Conservation (phyloP, 2,113 vertebrate species). For the Ceuthmochares aereus region DNA sequence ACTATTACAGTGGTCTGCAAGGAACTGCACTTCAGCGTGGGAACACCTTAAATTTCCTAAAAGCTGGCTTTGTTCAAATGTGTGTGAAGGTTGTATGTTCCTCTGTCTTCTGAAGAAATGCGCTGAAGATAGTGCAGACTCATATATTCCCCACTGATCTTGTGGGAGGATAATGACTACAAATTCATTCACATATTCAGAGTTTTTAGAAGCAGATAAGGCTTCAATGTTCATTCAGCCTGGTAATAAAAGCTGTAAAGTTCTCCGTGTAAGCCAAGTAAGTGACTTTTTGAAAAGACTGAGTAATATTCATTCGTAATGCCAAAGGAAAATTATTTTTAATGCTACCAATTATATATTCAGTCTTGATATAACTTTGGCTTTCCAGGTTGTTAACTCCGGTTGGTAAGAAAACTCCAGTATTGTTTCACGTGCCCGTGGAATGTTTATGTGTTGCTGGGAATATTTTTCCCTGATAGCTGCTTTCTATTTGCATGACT, state of each 20-base stretch:
- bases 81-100: neutral
- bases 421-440: neutral
- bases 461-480: neutral
- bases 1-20: neutral
- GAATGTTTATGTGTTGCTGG: neutral
- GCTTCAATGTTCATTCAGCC: neutral
- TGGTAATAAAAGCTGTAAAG: neutral
- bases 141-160: neutral
- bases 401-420: neutral
- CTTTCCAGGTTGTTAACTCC: neutral
- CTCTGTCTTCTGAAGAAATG: neutral
- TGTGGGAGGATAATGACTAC: neutral
- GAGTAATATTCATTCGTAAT: neutral
- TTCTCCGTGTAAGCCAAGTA: neutral
- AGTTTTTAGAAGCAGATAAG: neutral
- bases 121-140: neutral
- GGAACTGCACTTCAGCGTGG: neutral
- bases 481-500: neutral
- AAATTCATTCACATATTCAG: neutral
- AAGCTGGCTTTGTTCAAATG: neutral
- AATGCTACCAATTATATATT: neutral
- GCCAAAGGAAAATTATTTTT: neutral
- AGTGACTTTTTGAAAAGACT: neutral
- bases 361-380: neutral
- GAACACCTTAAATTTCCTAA: neutral